These are phyloP conservation scores for Diadema setosum DNA, from an alignment of 35 echinoderm and acorn worm species.

Conservation along the genomic window DNA sequence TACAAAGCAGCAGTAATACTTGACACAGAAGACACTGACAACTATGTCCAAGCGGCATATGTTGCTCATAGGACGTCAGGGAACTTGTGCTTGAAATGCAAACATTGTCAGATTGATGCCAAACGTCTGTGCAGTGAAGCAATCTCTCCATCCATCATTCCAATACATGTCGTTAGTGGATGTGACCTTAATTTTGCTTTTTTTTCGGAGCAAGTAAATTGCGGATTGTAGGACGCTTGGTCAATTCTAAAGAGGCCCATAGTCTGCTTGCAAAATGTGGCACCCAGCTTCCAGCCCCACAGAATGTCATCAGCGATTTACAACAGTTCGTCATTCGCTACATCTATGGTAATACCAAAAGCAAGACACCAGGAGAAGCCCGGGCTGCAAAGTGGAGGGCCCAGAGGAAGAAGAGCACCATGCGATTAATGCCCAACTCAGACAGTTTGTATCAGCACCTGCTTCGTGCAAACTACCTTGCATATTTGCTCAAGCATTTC, in stretches of 20 bases:
- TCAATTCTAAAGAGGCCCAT: conserved; percentile 10
- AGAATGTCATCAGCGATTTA: not conserved
- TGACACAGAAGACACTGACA: conserved; percentile 25
- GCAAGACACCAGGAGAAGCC: not conserved
- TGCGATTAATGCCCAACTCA: not conserved
- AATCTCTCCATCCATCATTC: conserved; percentile 32
- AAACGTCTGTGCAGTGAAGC: conserved; percentile 20
- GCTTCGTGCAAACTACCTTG: not conserved
- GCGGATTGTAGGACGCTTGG: not conserved
- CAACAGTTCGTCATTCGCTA: conserved; percentile 28
- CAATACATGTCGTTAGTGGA: conserved; percentile 17
- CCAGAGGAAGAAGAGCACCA: conserved; percentile 26
- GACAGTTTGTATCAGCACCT: not conserved
- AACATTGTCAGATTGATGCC: not conserved
- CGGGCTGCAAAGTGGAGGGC: conserved; percentile 30
- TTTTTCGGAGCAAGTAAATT: not conserved
- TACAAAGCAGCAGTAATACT: conserved; percentile 6
- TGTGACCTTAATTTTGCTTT: conserved; percentile 40
- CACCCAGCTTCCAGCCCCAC: not conserved
- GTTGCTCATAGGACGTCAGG: conserved; percentile 23
- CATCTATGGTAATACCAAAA: conserved; percentile 15
- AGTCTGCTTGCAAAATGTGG: conserved; percentile 18
- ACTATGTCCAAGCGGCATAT: conserved; percentile 42
- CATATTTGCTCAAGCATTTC: not conserved
- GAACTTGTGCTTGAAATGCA: not conserved